Conservation (phyloP, 2,797 vertebrate species). For the Chrysolophus pictus region DNA sequence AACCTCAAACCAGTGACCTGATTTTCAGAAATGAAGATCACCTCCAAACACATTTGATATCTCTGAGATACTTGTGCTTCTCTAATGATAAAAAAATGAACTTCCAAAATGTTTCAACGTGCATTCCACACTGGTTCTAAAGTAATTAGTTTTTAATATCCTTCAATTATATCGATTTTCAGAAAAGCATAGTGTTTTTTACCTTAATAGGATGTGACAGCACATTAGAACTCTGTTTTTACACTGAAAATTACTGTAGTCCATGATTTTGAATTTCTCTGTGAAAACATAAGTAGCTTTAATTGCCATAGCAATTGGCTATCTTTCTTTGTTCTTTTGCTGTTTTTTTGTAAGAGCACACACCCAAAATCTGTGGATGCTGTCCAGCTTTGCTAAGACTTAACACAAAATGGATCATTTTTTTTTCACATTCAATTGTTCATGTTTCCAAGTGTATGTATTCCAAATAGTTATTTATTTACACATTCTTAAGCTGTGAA, state of each 20-base stretch:
- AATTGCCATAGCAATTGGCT: neutral
- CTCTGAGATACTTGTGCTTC: neutral
- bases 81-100: neutral
- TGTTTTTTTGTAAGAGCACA: neutral
- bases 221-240: neutral
- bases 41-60: neutral
- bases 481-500: neutral
- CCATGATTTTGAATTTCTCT: neutral
- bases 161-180: neutral
- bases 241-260: neutral
- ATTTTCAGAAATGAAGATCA: slow-evolving; percentile 8
- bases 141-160: neutral
- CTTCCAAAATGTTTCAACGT: neutral
- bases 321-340: slow-evolving; percentile 15
- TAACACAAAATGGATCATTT: neutral
- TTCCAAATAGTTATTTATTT: neutral
- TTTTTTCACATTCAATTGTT: neutral
- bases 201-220: slow-evolving; percentile 4
- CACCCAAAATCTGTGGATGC: neutral
- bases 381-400: neutral
- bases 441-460: neutral
- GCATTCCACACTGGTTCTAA: neutral
- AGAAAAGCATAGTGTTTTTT: neutral
- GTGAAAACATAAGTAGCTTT: neutral
- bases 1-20: neutral